phyloP scores from a whole-genome alignment of 2,797 vertebrate genomes.

The Mico argentatus region DNA sequence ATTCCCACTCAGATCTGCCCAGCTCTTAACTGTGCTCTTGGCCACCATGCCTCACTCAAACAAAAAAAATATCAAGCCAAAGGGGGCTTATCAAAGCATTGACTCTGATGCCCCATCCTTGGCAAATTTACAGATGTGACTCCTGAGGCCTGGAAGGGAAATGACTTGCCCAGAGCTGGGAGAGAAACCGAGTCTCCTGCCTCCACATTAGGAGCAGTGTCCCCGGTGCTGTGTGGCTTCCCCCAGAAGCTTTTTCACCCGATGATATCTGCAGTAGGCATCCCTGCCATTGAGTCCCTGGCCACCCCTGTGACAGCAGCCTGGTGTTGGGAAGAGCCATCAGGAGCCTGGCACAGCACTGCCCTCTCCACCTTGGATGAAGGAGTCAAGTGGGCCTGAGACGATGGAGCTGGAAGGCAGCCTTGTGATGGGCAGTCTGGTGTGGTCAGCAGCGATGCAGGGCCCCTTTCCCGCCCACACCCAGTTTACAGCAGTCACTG shows the following conservation, averaged over 20 bases:
- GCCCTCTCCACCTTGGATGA: neutral
- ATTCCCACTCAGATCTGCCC: neutral
- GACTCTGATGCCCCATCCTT: neutral
- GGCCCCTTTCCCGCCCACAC: neutral
- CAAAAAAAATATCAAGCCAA: neutral
- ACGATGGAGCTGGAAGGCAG: neutral
- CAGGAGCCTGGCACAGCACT: too few species aligned
- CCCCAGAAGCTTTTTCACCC: neutral
- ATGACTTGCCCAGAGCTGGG: neutral
- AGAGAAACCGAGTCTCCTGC: neutral
- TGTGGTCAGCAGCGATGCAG: rapidly evolving
- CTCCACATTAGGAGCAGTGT: neutral
- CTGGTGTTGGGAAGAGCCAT: neutral
- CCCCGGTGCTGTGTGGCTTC: neutral
- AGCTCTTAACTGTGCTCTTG: neutral
- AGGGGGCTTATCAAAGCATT: neutral
- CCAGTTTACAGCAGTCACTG: neutral
- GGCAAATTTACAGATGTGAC: neutral
- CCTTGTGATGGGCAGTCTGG: neutral
- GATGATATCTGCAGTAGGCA: neutral
- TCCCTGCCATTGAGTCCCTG: neutral
- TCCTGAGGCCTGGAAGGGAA: neutral
- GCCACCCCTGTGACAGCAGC: neutral
- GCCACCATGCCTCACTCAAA: neutral
- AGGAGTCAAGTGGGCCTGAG: neutral